Conservation (phyloP, 2,888 invertebrate genomes). For the Aleiodes leptofemur region DNA sequence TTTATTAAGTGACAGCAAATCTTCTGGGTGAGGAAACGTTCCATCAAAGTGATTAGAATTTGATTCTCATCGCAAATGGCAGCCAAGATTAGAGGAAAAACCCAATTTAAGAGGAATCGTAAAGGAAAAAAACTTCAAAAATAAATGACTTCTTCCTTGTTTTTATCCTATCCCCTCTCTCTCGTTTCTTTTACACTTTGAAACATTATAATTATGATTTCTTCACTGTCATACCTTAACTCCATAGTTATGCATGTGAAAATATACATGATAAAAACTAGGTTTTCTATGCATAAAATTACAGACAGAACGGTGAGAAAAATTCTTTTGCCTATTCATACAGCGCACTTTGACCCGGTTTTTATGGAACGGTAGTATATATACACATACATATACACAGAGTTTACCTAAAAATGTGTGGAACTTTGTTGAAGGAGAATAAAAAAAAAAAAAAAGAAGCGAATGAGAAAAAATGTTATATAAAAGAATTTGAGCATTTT, state of each 20-base stretch:
- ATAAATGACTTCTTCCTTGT: conserved; percentile 1
- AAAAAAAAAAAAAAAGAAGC: background rate
- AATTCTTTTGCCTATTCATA: conserved; percentile 30
- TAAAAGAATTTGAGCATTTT: conserved; percentile 27
- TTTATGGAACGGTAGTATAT: background rate
- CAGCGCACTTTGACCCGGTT: conserved; percentile 31
- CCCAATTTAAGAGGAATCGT: background rate
- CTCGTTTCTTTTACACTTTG: background rate
- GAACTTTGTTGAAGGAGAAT: background rate
- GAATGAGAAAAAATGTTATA: conserved; percentile 4
- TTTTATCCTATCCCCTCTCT: background rate
- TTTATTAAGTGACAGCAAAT: conserved; percentile 56
- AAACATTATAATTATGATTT: conserved; percentile 22
- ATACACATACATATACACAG: background rate
- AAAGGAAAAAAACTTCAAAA: background rate
- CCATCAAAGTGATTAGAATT: conserved; percentile 63
- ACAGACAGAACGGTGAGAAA: conserved; percentile 38
- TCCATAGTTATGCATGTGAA: conserved; percentile 34
- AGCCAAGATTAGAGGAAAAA: background rate
- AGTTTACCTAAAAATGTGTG: background rate
- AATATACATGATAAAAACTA: conserved; percentile 31
- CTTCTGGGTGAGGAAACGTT: conserved; percentile 60
- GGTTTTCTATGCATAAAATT: conserved; percentile 43
- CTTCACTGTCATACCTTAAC: conserved; percentile 14
- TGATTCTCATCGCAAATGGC: background rate